Evolutionary conservation across 2,888 invertebrate species (phyloP), one percentile per base, ranked within the genome.

Genomic region (Nineta flava): DNA sequence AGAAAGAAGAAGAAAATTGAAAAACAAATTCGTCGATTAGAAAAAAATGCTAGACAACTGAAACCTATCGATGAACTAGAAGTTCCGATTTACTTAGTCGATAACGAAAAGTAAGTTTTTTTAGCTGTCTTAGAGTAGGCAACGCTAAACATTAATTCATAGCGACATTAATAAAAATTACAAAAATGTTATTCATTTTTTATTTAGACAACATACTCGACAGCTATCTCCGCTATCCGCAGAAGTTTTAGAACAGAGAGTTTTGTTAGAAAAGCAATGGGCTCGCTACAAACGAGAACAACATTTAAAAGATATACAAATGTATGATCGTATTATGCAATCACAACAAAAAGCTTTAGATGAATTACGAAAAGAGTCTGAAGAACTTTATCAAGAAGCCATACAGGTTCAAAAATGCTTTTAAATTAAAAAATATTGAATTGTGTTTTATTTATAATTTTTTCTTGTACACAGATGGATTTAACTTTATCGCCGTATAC

Each of bases 61-160:
- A 97, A 96, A 65, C 94, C 96, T 0, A 76, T 97, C 41, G 83
- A 84, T 50, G 97, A 97, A 70, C 64, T 84, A 54, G 87, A 93
- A 65, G 72, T 85, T 9, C 79, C 88, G 0, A 58, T 79, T 16
- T 69, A 74, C 50, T 61, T 92, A 13, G 59, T 78, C 16, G 79
- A 83, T 58, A 74, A 82, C 60, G 69, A 71, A 58, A 64, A 71
- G 87, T 86, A 71, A 67, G 65, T 61, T 49, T 5, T 5, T 19
- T 19, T 19, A 19, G 19, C 5, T n/a, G n/a, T n/a, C n/a, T n/a
- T n/a, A n/a, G n/a, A n/a, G n/a, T n/a, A n/a, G n/a, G n/a, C n/a
- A n/a, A n/a, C n/a, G n/a, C n/a, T n/a, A n/a, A n/a, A n/a, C n/a
- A n/a, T n/a, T n/a, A n/a, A n/a, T n/a, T n/a, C n/a, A n/a, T n/a